Evolutionary conservation across 2,888 invertebrate genomes (phyloP), one percentile per base, ranked within the genome.

Genomic region (Noctua fimbriata): DNA sequence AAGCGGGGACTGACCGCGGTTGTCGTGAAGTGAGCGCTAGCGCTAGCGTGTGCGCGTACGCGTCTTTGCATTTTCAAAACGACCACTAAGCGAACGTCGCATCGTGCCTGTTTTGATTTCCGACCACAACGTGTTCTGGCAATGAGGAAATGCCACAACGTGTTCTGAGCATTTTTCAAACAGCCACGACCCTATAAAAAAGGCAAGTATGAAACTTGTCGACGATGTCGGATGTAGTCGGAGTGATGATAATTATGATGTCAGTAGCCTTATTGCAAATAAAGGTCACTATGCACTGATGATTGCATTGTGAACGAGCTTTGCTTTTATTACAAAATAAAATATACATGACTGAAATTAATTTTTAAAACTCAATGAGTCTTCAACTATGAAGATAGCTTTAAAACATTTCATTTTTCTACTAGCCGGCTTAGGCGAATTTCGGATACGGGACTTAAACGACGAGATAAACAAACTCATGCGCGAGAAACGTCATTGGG

Each of bases 401-500:
- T 49, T 0, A 47, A 32, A 36, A 44, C 21, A 16, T n/a, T 67
- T 28, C 74, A 14, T 78, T 84, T 79, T 41, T 78, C 36, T 86
- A 89, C 16, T 89, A 98, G 98, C 99, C 87, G 99, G 99, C 79
- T 97, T 99, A n/a, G 99, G 99, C 6, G 99, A 99, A 95, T 99
- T 99, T 94, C 98, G 99, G 44, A 99, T 99, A 86, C 97, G 99
- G 28, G 99, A 99, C 94, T 96, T 99, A 41, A 99, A 99, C 94
- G 99, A 99, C 96, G 99, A 99, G 95, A 99, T 99, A 89, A 99
- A 99, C 95, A 99, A 99, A 95, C 94, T 99, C 85, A 97, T 99
- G 81, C 97, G 99, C 70, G 99, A 99, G 93, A 99, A 99, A 93
- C 97, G 99, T 0, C 99, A 99, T 93, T 99, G 99, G 99, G 99